A percentile compares a stretch with the other conserved stretches of the same genome.
Evolutionary conservation across 2,888 invertebrate genomes (phyloP).

Genomic region (Diachrysia chrysitis): DNA sequence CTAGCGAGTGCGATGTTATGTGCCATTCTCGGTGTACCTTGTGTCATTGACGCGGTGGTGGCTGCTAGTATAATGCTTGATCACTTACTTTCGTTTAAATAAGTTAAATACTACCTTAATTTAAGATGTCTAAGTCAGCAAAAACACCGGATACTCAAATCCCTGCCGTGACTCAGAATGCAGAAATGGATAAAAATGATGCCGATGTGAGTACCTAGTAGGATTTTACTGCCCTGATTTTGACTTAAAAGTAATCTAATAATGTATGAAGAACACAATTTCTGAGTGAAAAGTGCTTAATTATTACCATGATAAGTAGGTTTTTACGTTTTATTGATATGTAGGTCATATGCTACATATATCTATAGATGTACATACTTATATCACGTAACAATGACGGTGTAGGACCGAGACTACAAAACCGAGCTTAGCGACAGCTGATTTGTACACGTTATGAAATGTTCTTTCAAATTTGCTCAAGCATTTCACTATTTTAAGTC

Average conservation of each 20-base stretch:
- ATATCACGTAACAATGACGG: conserved; percentile 42
- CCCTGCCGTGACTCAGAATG: conserved; percentile 73
- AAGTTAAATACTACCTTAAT: conserved; percentile 57
- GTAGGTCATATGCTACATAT: conserved; percentile 50
- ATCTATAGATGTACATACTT: conserved; percentile 26
- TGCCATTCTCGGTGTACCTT: conserved; percentile 66
- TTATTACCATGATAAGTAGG: conserved; percentile 8
- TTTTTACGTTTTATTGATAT: conserved; percentile 41
- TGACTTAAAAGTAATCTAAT: conserved; percentile 5
- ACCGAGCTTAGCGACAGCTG: conserved; percentile 46
- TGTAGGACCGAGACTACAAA: conserved; percentile 22
- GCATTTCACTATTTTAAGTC: background rate
- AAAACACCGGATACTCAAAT: conserved; percentile 69
- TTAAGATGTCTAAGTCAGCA: conserved; percentile 70
- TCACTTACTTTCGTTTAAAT: conserved; percentile 66
- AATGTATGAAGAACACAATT: conserved; percentile 9
- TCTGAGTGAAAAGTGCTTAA: background rate
- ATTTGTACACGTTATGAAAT: conserved; percentile 25
- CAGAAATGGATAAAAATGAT: conserved; percentile 76
- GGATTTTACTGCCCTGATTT: conserved; percentile 10
- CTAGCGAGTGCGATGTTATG: conserved; percentile 72
- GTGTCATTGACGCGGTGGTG: conserved; percentile 67
- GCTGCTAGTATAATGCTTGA: conserved; percentile 67
- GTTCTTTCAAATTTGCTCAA: conserved; percentile 7
- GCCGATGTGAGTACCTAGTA: conserved; percentile 76